phyloP scores from a whole-genome alignment of 2,888 invertebrate species.

The Thalpophila matura region DNA sequence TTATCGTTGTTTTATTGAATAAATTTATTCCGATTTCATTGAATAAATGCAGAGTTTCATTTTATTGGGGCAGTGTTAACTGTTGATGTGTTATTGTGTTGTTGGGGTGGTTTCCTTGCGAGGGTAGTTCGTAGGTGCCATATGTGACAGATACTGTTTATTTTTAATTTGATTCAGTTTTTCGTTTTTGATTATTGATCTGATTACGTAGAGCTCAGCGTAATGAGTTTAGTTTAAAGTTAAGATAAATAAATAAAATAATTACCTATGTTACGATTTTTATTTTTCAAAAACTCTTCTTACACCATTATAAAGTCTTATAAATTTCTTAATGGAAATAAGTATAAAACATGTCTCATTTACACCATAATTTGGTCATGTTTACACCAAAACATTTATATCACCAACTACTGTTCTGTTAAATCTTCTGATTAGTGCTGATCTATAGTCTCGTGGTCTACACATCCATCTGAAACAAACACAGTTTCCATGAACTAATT shows the following conservation, averaged over 20 bases:
- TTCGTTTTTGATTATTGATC: slow-evolving; percentile 50
- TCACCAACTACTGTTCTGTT: too few relatives aligned
- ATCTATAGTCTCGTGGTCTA: too few relatives aligned
- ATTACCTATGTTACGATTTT: neutral
- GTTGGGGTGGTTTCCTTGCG: slow-evolving; percentile 23
- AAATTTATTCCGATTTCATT: slow-evolving; percentile 41
- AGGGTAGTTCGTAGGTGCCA: slow-evolving; percentile 51
- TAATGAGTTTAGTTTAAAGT: slow-evolving; percentile 17
- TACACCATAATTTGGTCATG: too few relatives aligned
- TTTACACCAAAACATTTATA: too few relatives aligned
- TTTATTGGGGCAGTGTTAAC: slow-evolving; percentile 42
- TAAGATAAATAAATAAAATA: too few relatives aligned
- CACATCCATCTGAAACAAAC: neutral
- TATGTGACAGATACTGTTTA: slow-evolving; percentile 62
- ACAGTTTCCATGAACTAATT: neutral
- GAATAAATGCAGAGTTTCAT: slow-evolving; percentile 43
- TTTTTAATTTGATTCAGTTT: slow-evolving; percentile 63
- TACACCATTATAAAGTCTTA: too few relatives aligned
- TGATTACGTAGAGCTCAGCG: slow-evolving; percentile 40
- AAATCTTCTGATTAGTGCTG: too few relatives aligned
- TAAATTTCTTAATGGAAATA: too few relatives aligned
- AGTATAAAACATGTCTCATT: too few relatives aligned
- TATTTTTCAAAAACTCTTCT: too few relatives aligned
- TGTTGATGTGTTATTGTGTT: slow-evolving; percentile 30
- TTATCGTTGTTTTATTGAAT: slow-evolving; percentile 78